These are phyloP conservation scores for Sciurus vulgaris DNA, from an alignment of 2,797 vertebrate genomes.

Conservation along the genomic window DNA sequence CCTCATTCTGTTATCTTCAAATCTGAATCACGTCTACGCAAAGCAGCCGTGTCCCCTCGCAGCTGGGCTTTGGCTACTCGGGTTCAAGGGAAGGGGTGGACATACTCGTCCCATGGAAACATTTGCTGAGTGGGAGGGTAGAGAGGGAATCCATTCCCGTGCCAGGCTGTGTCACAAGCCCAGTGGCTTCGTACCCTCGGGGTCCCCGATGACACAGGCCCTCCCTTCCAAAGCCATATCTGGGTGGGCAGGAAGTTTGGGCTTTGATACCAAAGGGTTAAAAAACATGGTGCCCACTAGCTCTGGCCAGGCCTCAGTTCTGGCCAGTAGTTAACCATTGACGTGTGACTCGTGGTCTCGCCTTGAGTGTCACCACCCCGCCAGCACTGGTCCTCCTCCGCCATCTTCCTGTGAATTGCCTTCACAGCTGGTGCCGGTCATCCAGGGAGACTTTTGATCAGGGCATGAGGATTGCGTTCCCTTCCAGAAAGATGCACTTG, in stretches of 20 bases:
- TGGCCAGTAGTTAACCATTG: background rate
- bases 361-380: background rate
- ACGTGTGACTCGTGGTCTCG: background rate
- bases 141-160: no score
- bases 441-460: background rate
- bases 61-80: background rate
- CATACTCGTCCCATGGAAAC: background rate
- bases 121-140: background rate
- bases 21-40: background rate
- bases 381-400: rapidly evolving
- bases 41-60: background rate
- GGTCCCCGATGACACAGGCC: rapidly evolving
- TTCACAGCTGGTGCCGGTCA: rapidly evolving
- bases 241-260: background rate
- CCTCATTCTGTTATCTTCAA: background rate
- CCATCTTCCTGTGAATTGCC: background rate
- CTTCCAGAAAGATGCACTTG: background rate
- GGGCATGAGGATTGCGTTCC: background rate
- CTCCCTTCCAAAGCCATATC: background rate
- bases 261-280: background rate
- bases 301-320: background rate
- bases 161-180: background rate
- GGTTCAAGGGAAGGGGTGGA: background rate
- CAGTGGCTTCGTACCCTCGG: rapidly evolving
- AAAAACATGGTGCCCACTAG: no score